A percentile compares a stretch with the other conserved stretches of the same genome.
Evolutionary conservation across 2,797 vertebrate genomes (phyloP).

Genomic region (Phalanger gymnotis): DNA sequence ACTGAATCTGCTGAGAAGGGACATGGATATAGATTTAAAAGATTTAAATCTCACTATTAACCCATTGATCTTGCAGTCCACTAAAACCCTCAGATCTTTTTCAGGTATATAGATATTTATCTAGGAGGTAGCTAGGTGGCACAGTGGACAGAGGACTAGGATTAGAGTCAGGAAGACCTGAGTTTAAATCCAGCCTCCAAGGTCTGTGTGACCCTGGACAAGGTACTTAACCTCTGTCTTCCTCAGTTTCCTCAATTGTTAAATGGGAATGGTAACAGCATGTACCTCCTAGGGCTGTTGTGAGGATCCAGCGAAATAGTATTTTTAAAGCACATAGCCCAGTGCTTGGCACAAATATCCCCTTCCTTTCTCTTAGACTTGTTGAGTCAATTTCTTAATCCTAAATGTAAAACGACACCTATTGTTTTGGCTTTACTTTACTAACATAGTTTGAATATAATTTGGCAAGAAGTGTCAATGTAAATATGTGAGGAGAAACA

Average conservation of each 20-base stretch:
- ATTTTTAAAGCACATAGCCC: background rate
- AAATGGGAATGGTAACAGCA: background rate
- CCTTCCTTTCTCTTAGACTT: background rate
- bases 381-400: background rate
- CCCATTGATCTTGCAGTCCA: background rate
- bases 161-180: background rate
- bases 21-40: background rate
- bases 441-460: background rate
- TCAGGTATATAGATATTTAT: background rate
- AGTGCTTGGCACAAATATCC: background rate
- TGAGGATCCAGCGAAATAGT: background rate
- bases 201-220: background rate
- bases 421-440: background rate
- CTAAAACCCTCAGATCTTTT: background rate
- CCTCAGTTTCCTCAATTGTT: background rate
- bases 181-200: background rate
- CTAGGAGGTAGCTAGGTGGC: background rate
- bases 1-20: background rate
- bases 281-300: background rate
- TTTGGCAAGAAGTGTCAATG: background rate
- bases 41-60: background rate
- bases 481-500: background rate
- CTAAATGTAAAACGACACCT: background rate
- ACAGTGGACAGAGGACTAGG: background rate
- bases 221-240: background rate